Conservation (phyloP, 2,888 invertebrate genomes). For the Raillietiella orientalis region DNA sequence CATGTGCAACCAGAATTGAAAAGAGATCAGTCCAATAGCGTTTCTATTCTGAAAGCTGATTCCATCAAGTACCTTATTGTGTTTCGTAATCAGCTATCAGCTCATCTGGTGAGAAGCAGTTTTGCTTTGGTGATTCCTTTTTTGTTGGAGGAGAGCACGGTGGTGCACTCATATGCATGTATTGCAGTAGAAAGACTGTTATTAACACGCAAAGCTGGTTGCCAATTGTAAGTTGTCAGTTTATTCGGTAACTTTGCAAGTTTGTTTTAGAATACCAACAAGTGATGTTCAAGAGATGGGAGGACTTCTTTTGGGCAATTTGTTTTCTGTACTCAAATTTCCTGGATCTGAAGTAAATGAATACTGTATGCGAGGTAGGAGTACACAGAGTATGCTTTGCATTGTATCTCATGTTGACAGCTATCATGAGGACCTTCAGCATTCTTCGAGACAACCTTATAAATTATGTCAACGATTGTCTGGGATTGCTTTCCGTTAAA, state of each 20-base stretch:
- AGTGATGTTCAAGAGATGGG: constrained; percentile 28
- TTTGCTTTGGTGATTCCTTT: constrained; percentile 47
- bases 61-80: constrained; percentile 87
- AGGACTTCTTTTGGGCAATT: constrained; percentile 28
- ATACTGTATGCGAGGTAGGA: constrained; percentile 69
- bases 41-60: constrained; percentile 80
- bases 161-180: constrained; percentile 83
- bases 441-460: constrained; percentile 45
- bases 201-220: constrained; percentile 26
- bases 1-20: constrained; percentile 62
- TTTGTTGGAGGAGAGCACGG: constrained; percentile 37
- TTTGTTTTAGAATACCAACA: not conserved
- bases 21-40: constrained; percentile 30
- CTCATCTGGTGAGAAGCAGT: constrained; percentile 33
- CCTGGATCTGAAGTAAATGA: constrained; percentile 67
- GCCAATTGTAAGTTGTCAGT: constrained; percentile 17
- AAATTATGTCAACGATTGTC: constrained; percentile 38
- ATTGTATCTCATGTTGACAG: too few relatives aligned
- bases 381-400: too few relatives aligned
- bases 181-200: constrained; percentile 60
- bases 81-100: constrained; percentile 61
- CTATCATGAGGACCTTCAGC: constrained; percentile 61
- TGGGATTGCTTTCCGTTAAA: constrained; percentile 55
- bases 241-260: constrained; percentile 1
- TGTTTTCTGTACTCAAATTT: constrained; percentile 37